Percentiles rank a stretch among this genome's conserved stretches.
Conservation (phyloP, 2,113 vertebrate species). For the Myanophis thanlyinensis region DNA sequence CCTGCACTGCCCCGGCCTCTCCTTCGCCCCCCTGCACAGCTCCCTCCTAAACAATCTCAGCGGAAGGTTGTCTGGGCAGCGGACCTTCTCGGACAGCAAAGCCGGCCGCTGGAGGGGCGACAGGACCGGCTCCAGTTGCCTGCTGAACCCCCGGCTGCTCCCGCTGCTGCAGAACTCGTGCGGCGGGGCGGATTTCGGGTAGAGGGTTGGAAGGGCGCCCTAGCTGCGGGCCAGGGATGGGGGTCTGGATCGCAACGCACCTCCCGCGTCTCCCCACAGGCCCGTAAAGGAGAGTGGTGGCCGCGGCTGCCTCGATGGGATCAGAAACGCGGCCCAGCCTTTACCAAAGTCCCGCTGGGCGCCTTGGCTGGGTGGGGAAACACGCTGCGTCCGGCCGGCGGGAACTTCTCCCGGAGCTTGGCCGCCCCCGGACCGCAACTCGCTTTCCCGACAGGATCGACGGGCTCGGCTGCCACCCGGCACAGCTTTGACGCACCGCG, state of each 20-base stretch:
- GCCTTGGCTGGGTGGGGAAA: not conserved
- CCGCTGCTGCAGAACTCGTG: not conserved
- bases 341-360: not conserved
- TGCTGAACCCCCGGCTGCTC: not conserved
- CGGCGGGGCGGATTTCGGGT: not conserved
- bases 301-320: not conserved
- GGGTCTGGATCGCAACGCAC: not conserved
- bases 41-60: not conserved
- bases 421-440: not conserved
- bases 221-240: not conserved
- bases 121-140: not conserved
- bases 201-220: not conserved
- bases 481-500: not conserved
- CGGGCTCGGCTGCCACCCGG: not conserved
- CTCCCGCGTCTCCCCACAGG: not conserved
- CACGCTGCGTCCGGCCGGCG: not conserved
- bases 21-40: not conserved
- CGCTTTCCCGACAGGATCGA: not conserved
- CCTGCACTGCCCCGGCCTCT: not conserved
- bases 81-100: not conserved
- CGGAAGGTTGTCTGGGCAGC: not conserved
- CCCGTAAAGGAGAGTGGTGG: not conserved
- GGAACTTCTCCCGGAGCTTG: not conserved
- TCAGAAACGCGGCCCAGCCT: not conserved
- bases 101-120: not conserved